phyloP scores from a whole-genome alignment of 2,888 invertebrate genomes.

The Hetaerina titia region DNA sequence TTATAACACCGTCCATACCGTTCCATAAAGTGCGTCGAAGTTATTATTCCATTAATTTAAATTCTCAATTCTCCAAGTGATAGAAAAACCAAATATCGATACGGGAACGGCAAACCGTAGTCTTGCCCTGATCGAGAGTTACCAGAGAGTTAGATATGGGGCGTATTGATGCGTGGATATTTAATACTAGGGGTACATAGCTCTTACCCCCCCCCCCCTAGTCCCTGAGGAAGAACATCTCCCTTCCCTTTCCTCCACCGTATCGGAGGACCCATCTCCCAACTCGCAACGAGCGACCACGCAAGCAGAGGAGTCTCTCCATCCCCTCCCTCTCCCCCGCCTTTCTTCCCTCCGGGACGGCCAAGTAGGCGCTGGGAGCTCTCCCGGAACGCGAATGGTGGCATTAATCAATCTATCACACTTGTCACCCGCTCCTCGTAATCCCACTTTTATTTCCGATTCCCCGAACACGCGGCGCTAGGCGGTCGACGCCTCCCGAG shows the following conservation, averaged over 20 bases:
- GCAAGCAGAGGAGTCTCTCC: neutral
- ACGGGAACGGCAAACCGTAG: no score
- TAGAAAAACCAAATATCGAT: no score
- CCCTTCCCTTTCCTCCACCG: neutral
- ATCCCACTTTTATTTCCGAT: neutral
- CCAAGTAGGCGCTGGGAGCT: neutral
- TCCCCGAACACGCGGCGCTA: neutral
- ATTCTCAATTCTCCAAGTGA: no score
- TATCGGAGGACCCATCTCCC: neutral
- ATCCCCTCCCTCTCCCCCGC: neutral
- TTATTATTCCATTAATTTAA: no score
- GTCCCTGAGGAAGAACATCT: neutral
- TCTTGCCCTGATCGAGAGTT: no score
- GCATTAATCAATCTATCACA: constrained; percentile 61
- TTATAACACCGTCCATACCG: no score
- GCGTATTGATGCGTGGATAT: neutral
- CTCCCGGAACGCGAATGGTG: constrained; percentile 24
- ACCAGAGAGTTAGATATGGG: neutral
- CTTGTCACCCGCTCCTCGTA: constrained; percentile 32
- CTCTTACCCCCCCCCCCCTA: no score
- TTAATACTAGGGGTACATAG: neutral
- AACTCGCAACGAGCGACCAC: neutral
- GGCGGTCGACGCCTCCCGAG: neutral
- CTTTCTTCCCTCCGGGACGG: neutral
- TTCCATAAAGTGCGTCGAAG: no score